A percentile compares a stretch with the other conserved stretches of the same genome.
Evolutionary conservation across 2,113 vertebrate species (phyloP).

Genomic region (Agapornis roseicollis): DNA sequence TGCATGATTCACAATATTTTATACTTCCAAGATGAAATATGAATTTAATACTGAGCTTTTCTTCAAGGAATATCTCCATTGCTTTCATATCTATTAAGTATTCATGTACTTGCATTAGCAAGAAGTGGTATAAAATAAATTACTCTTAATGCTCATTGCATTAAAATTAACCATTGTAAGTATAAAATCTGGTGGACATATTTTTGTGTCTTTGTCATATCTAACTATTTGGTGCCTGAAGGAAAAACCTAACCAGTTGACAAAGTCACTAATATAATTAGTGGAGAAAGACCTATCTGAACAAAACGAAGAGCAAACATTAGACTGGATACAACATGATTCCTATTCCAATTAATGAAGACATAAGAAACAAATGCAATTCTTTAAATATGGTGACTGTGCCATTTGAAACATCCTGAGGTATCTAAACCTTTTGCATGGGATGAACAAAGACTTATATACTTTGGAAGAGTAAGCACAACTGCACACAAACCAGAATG

Average conservation of each 20-base stretch:
- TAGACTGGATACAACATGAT: background rate
- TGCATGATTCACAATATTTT: background rate
- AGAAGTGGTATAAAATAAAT: background rate
- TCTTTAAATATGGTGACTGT: accelerated
- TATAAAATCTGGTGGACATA: background rate
- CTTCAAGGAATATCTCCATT: background rate
- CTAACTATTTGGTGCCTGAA: background rate
- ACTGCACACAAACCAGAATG: background rate
- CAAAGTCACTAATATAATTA: background rate
- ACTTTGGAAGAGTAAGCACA: background rate
- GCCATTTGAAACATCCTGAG: background rate
- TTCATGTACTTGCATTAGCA: background rate
- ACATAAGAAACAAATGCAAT: background rate
- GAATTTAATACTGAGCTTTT: background rate
- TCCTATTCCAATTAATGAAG: background rate
- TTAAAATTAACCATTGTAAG: background rate
- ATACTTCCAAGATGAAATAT: background rate
- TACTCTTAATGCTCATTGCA: background rate
- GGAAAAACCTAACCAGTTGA: background rate
- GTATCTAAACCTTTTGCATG: background rate
- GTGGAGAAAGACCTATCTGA: background rate
- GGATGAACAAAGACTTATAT: background rate
- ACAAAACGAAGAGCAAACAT: background rate
- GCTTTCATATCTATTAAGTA: background rate
- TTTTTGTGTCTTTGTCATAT: background rate